Base-by-base conservation (phyloP, 2,888 invertebrate species). In the Pristionchus fissidentatus region DNA sequence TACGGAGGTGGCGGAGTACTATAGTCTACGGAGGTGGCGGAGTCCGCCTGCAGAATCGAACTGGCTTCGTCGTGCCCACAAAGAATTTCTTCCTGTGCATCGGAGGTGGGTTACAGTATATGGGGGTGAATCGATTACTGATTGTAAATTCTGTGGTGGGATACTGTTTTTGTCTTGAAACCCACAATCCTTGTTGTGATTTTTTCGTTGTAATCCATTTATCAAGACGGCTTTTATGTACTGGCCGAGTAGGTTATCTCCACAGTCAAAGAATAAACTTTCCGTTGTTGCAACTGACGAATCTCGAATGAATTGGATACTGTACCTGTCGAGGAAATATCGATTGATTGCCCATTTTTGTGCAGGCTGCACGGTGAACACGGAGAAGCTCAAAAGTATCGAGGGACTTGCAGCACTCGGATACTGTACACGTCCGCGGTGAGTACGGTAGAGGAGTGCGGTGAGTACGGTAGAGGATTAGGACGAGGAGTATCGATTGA, bases 81-180 rank as follows among this genome's bases (percentile, higher is more conserved):
- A 96, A 96, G 92, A 96, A 97, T 5, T 97, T 99, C 92, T 94
- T 99, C 5, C 93, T 99, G 0, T 98, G 98, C 0, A 96, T 99
- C 87, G 99, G 99, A 81, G 81, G 41, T 62, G 35, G 78, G 41
- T 78, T 49, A 78, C 41, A 8, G n/a, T 78, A 32, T n/a, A n/a
- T n/a, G n/a, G n/a, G 8, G 41, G 41, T 43, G 29, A n/a, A 70
- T 66, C 66, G 38, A 66, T 0, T 29, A 66, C 38, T 66, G 35
- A 38, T 15, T 22, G 15, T n/a, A n/a, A n/a, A n/a, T n/a, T n/a
- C n/a, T n/a, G n/a, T n/a, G n/a, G n/a, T n/a, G n/a, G n/a, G n/a
- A n/a, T n/a, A n/a, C n/a, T n/a, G n/a, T n/a, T n/a, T n/a, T n/a
- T n/a, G n/a, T n/a, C n/a, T n/a, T n/a, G n/a, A n/a, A n/a, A n/a